These are phyloP conservation scores for Cygnus buccinator DNA, from an alignment of 2,113 vertebrate species.

Conservation along the genomic window DNA sequence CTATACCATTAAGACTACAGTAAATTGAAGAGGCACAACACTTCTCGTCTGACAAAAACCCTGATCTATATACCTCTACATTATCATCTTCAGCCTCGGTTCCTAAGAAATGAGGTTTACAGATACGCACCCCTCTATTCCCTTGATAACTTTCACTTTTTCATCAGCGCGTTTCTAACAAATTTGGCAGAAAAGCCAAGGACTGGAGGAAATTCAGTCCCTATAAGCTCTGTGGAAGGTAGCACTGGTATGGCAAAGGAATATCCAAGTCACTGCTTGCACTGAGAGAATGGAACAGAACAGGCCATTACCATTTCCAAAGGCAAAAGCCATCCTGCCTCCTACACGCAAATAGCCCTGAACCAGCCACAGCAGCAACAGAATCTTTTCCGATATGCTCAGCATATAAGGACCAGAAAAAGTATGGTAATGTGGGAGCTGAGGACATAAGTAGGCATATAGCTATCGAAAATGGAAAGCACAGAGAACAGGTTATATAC, in stretches of 20 bases:
- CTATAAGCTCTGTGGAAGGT: background rate
- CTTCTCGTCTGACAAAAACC: background rate
- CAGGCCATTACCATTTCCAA: background rate
- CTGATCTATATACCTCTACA: background rate
- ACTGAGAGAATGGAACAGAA: background rate
- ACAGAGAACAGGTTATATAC: background rate
- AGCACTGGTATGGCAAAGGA: background rate
- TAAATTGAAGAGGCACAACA: slow-evolving; percentile 13
- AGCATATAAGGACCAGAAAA: background rate
- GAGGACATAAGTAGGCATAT: fast-evolving
- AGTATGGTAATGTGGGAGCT: fast-evolving
- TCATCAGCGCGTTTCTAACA: background rate
- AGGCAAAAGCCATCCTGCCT: background rate
- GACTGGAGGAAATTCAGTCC: background rate
- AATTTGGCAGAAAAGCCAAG: background rate
- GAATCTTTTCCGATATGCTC: fast-evolving
- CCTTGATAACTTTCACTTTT: background rate
- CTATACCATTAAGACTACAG: background rate
- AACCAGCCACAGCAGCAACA: background rate
- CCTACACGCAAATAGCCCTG: fast-evolving
- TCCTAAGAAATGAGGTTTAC: slow-evolving; percentile 8
- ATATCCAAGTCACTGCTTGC: background rate
- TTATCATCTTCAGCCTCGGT: background rate
- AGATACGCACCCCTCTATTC: background rate
- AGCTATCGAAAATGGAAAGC: background rate